Evolutionary conservation across 2,797 vertebrate species (phyloP).

Genomic region (Toxotes lorentzi): DNA sequence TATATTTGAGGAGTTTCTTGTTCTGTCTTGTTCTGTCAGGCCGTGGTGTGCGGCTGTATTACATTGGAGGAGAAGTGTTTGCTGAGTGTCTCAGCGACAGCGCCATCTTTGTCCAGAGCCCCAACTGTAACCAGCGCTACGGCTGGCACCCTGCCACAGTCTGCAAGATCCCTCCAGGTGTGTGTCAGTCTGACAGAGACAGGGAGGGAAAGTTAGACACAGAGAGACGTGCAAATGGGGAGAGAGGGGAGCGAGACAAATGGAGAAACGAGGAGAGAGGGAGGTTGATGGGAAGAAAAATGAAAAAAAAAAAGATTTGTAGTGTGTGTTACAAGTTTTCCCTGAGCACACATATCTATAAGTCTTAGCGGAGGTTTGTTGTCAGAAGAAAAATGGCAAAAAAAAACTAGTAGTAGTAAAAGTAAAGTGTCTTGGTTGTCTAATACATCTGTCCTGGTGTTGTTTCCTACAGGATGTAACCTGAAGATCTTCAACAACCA

Average conservation of each 20-base stretch:
- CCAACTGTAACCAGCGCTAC: conserved; percentile 99
- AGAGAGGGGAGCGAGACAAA: not conserved
- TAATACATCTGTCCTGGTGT: not conserved
- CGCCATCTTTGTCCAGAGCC: conserved; percentile 98
- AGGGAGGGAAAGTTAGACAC: not conserved
- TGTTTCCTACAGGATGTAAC: conserved; percentile 90
- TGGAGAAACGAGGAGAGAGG: too few relatives aligned
- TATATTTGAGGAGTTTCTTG: conserved; percentile 27
- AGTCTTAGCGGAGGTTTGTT: not conserved
- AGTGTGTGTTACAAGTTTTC: conserved; percentile 2
- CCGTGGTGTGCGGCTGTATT: conserved; percentile 96
- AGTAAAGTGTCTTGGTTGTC: not conserved
- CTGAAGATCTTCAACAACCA: conserved; percentile 99
- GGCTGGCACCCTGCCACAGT: conserved; percentile 99
- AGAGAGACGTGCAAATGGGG: not conserved
- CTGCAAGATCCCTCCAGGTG: conserved; percentile 99
- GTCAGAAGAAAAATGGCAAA: not conserved
- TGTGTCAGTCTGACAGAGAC: conserved; percentile 31
- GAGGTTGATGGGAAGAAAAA: too few relatives aligned
- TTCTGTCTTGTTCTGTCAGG: conserved; percentile 82
- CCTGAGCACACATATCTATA: not conserved
- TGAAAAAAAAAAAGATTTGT: too few relatives aligned
- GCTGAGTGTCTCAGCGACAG: conserved; percentile 99
- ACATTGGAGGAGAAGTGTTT: conserved; percentile 98
- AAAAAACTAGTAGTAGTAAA: not conserved